A percentile compares a stretch with the other conserved stretches of the same genome.
These are phyloP conservation scores for Planiliza haematocheilus DNA, from an alignment of 2,113 vertebrate genomes.

Conservation along the genomic window DNA sequence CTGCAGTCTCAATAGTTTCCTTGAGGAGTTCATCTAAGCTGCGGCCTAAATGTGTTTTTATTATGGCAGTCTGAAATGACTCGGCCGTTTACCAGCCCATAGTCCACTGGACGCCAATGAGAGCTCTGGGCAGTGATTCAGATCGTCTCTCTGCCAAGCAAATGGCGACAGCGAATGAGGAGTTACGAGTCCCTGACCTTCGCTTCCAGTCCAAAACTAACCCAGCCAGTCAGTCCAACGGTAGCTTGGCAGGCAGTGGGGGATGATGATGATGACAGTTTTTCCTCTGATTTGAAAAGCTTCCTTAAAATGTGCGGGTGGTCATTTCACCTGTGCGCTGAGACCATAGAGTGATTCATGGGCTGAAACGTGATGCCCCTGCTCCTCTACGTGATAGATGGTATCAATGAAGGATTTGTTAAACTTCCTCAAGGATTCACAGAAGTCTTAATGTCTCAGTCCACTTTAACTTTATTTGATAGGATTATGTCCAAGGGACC, in stretches of 20 bases:
- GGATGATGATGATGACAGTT: slow-evolving; percentile 49
- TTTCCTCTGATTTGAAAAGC: slow-evolving; percentile 53
- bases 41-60: slow-evolving; percentile 65
- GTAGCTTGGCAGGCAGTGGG: slow-evolving; percentile 43
- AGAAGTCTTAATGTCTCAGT: slow-evolving; percentile 12
- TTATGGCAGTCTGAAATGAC: slow-evolving; percentile 60
- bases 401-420: slow-evolving; percentile 32
- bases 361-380: slow-evolving; percentile 25
- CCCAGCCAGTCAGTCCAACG: slow-evolving; percentile 49
- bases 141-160: slow-evolving; percentile 60
- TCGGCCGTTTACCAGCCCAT: slow-evolving; percentile 55
- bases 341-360: neutral
- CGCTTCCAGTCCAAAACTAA: slow-evolving; percentile 52
- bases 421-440: slow-evolving; percentile 12
- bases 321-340: slow-evolving; percentile 47
- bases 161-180: slow-evolving; percentile 59
- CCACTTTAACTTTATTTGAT: slow-evolving; percentile 4
- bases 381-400: neutral
- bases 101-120: slow-evolving; percentile 57
- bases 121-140: slow-evolving; percentile 57
- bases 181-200: slow-evolving; percentile 65
- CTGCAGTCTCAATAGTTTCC: slow-evolving; percentile 54
- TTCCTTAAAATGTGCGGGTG: slow-evolving; percentile 43
- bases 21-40: slow-evolving; percentile 59
- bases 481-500: slow-evolving; percentile 16